These are phyloP conservation scores for Apomyelois bistriatella DNA, from an alignment of 2,888 invertebrate genomes.

Conservation along the genomic window DNA sequence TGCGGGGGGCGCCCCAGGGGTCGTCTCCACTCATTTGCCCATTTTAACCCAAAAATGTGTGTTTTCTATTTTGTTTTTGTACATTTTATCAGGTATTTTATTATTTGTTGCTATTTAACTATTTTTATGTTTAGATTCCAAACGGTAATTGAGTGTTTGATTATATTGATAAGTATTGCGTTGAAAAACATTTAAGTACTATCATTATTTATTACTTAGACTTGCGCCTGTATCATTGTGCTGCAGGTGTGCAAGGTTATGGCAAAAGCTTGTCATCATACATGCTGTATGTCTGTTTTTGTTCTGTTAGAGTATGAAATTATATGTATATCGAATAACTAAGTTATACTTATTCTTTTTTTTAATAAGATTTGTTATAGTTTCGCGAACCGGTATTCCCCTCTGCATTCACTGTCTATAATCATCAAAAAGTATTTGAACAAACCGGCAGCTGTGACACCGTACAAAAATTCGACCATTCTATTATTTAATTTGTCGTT, in stretches of 20 bases:
- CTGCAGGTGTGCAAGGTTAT: too few species aligned
- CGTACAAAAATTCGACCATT: conserved; percentile 53
- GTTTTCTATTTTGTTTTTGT: conserved; percentile 14
- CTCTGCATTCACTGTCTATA: background rate
- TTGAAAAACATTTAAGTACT: too few species aligned
- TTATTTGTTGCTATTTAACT: background rate
- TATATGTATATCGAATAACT: too few species aligned
- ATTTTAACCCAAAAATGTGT: conserved; percentile 35
- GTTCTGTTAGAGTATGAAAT: too few species aligned
- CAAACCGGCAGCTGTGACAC: conserved; percentile 50
- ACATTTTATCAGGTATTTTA: background rate
- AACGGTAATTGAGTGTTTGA: background rate
- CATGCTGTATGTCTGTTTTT: too few species aligned
- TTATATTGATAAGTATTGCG: background rate
- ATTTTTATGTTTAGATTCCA: background rate
- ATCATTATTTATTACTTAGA: too few species aligned
- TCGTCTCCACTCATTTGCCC: conserved; percentile 43
- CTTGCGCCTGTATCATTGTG: too few species aligned
- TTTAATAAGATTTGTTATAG: background rate
- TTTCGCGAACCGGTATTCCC: background rate
- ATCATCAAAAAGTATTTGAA: conserved; percentile 14
- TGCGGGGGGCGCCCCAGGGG: conserved; percentile 32
- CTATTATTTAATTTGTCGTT: conserved; percentile 78
- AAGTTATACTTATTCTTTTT: background rate
- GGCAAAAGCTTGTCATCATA: too few species aligned